Conservation (phyloP, 2,888 invertebrate genomes). For the Marronus borbonicus region DNA sequence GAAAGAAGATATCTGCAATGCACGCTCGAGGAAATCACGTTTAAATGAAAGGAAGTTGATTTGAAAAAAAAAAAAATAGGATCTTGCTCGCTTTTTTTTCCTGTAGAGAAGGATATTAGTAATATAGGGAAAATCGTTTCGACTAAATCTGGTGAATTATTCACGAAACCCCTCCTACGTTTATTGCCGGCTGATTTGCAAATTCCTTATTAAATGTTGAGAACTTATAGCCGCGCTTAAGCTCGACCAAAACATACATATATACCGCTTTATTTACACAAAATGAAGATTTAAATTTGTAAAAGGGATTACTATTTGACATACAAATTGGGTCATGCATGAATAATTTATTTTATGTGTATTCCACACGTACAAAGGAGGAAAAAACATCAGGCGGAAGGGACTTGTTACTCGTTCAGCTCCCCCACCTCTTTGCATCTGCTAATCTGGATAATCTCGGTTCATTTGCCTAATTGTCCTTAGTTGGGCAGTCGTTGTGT, state of each 20-base stretch:
- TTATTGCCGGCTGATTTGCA: background rate
- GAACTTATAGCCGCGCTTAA: background rate
- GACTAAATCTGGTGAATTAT: background rate
- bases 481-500: slow-evolving; percentile 19
- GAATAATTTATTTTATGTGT: slow-evolving; percentile 24
- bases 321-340: slow-evolving; percentile 27
- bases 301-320: slow-evolving; percentile 20
- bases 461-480: slow-evolving; percentile 39
- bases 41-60: too few relatives aligned
- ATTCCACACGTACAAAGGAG: background rate
- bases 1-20: too few relatives aligned
- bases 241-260: background rate
- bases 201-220: background rate
- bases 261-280: slow-evolving; percentile 13
- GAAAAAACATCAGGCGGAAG: background rate
- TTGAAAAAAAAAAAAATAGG: too few relatives aligned
- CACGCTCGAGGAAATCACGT: too few relatives aligned
- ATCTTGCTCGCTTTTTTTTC: too few relatives aligned
- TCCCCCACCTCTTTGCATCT: background rate
- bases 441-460: slow-evolving; percentile 11
- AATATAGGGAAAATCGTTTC: background rate
- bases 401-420: slow-evolving; percentile 7
- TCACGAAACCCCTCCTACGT: background rate
- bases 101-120: too few relatives aligned
- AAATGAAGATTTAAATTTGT: slow-evolving; percentile 28